Evolutionary conservation across 2,888 invertebrate genomes (phyloP).

Genomic region (Lypha dubia): DNA sequence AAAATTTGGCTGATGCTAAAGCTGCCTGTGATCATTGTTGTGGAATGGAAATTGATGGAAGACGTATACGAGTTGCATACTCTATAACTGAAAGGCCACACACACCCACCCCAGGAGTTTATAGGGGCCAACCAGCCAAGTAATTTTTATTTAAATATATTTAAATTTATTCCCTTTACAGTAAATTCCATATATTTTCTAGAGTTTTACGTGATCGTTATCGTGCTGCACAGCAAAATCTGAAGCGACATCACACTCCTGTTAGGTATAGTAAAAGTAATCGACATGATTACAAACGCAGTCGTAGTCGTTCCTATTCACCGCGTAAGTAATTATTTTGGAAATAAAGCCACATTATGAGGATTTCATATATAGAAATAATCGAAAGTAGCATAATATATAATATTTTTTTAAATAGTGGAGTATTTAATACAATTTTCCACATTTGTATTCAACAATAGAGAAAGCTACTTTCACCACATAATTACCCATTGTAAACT

Average conservation of each 20-base stretch:
- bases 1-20: conserved; percentile 93
- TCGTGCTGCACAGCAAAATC: conserved; percentile 72
- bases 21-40: conserved; percentile 96
- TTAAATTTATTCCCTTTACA: neutral
- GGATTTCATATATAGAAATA: neutral
- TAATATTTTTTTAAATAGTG: too few species aligned
- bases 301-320: conserved; percentile 79
- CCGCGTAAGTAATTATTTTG: conserved; percentile 75
- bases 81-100: conserved; percentile 98
- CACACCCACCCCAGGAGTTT: conserved; percentile 98
- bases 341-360: neutral
- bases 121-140: conserved; percentile 95
- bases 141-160: conserved; percentile 55
- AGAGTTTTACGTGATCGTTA: conserved; percentile 75
- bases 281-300: conserved; percentile 76
- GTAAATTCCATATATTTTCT: conserved; percentile 23
- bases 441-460: too few species aligned
- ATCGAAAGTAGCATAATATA: too few species aligned
- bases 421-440: too few species aligned
- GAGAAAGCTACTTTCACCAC: too few species aligned
- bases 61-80: conserved; percentile 96
- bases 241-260: conserved; percentile 74
- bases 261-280: conserved; percentile 74
- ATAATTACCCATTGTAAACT: neutral
- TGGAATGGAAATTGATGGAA: conserved; percentile 97